Base-by-base conservation (phyloP, 2,888 invertebrate species). In the Ceratothoa steindachneri region DNA sequence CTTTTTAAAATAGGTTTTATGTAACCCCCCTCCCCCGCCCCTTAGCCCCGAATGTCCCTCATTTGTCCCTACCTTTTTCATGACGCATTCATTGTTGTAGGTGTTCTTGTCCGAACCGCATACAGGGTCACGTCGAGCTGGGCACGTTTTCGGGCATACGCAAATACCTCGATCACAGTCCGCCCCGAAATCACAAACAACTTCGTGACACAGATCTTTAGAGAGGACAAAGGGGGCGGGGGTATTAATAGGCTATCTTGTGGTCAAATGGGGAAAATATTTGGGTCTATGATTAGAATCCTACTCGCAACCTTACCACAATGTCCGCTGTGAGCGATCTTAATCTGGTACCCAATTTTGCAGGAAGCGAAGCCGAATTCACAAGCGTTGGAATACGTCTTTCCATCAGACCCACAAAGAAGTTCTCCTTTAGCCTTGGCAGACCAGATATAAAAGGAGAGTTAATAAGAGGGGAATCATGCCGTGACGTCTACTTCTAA, bases 331-430 rank as follows among this genome's bases (percentile, higher is more conserved):
- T 91, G 92, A 72, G 90, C 90, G 69, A 92, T 88, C 81, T 88
- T 87, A 83, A 94, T 87, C 83, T 89, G 88, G 83, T 88, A 89
- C 84, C 90, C 89, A 80, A 88, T 88, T 80, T 88, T 89, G 87
- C 95, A 95, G 70, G 93, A 90, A 80, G 90, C 88, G 81, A 90
- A 88, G 83, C 90, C 88, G 82, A 95, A 87, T 82, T 92, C 90
- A 85, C 95, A 95, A 84, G 93, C 92, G 84, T 89, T 93, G 81
- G 88, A 87, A 86, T 95, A 95, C 27, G 93, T 93, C 82, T 90
- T 89, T 29, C 92, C 92, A 85, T 95, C 93, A 81, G 89, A 90
- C 78, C 94, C 95, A 85, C 95, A 95, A 73, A 94, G 92, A 81
- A 67, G 69, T 27, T 66, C 74, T 27, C 72, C 72, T n/a, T 51